Evolutionary conservation across 2,797 vertebrate species (phyloP), one percentile per base, ranked within the genome.

Genomic region (Coreius guichenoti): DNA sequence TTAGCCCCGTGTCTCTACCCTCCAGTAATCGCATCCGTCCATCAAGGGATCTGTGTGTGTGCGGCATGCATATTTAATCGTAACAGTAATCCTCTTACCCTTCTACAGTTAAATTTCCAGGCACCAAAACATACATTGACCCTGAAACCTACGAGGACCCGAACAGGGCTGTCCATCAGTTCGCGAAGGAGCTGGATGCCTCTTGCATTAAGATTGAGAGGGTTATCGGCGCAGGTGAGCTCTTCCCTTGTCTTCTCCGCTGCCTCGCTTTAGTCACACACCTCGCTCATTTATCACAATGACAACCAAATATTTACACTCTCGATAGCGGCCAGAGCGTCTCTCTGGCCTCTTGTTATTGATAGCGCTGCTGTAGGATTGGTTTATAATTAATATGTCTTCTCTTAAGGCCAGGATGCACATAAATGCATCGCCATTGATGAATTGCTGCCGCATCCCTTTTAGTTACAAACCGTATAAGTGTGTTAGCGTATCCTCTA

Each of bases 21-120:
- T 63, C 77, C 49, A 26, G 79, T 88, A 83, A 82, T 87, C 80
- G 45, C 36, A 79, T 33, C 77, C 80, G 80, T 88, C 85, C 85
- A 83, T 86, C 83, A 63, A 21, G 29, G 65, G 70, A 51, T 63
- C 63, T 76, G 56, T 83, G 87, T 13, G 91, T 94, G 94, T 93
- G 89, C 93, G 90, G 93, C 95, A 91, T 96, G 94, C 94, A 95
- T 97, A 95, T 95, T 96, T 96, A 95, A 96, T 96, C 96, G 94
- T 96, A 96, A 96, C 97, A 96, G 96, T 97, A 95, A 97, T 97
- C 97, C 97, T 98, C 96, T 99, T 97, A 97, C 96, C 95, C 96
- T 96, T 97, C 96, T 97, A 96, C 97, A 99, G 98, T 99, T 96
- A 99, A 99, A 98, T 99, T 99, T 97, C 98, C 98, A 97, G 98